A percentile compares a stretch with the other conserved stretches of the same genome.
Evolutionary conservation across 2,113 vertebrate genomes (phyloP).

Genomic region (Lates calcarifer): DNA sequence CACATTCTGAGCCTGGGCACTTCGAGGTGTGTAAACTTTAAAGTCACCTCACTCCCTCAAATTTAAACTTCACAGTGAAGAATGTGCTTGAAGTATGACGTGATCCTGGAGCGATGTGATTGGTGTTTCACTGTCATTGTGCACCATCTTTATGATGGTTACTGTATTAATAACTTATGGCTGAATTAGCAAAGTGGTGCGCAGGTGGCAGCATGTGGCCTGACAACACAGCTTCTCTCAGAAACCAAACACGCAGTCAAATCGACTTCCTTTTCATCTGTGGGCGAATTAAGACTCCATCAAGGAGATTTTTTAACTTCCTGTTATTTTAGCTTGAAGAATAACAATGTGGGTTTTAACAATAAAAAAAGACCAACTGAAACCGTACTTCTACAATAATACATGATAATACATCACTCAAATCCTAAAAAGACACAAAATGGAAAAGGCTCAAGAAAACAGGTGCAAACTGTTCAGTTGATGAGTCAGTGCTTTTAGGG

Average conservation of each 20-base stretch:
- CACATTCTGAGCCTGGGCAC: background rate
- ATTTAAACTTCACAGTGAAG: background rate
- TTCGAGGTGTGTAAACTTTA: background rate
- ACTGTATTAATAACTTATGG: background rate
- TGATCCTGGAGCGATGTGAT: background rate
- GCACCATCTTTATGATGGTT: background rate
- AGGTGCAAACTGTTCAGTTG: background rate
- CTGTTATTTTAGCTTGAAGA: background rate
- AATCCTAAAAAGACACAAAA: background rate
- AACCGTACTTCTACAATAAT: background rate
- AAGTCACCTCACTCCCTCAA: background rate
- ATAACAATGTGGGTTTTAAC: background rate
- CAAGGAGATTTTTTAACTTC: background rate
- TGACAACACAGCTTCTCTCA: no score
- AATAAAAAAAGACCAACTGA: background rate
- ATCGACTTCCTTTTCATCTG: background rate
- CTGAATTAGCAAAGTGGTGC: background rate
- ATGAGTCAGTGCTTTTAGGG: constrained; percentile 14
- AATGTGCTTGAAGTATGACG: background rate
- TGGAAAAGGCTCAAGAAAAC: background rate
- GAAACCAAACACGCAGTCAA: no score
- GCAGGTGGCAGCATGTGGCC: background rate
- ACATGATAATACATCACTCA: background rate
- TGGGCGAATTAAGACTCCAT: background rate
- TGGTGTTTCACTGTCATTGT: background rate